These are phyloP conservation scores for Berghia stephanieae DNA, from an alignment of 1,140 invertebrate genomes.

Conservation along the genomic window DNA sequence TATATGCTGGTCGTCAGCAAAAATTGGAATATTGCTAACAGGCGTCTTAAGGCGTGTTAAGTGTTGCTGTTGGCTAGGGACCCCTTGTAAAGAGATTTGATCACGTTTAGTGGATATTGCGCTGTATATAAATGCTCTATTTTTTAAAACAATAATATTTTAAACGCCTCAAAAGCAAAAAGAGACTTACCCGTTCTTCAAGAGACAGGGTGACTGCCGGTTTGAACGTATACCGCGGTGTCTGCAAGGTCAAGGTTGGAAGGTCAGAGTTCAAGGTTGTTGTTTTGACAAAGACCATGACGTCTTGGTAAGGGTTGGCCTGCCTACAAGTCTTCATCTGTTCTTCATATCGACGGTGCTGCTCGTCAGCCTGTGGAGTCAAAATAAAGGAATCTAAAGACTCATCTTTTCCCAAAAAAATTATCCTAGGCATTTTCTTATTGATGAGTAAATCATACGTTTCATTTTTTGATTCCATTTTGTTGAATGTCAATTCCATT, in stretches of 20 bases:
- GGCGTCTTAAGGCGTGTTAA: no score
- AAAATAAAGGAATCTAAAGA: neutral
- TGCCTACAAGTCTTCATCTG: slow-evolving; percentile 77
- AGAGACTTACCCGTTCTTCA: slow-evolving; percentile 45
- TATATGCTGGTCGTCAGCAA: no score
- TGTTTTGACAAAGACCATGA: slow-evolving; percentile 78
- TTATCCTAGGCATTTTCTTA: no score
- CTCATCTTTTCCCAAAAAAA: no score
- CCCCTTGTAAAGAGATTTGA: no score
- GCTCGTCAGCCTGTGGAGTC: slow-evolving; percentile 77
- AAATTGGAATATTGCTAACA: no score
- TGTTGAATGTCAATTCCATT: no score
- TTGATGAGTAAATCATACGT: no score
- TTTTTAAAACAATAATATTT: neutral
- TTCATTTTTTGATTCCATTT: neutral
- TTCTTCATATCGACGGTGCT: slow-evolving; percentile 79
- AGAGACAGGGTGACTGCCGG: slow-evolving; percentile 63
- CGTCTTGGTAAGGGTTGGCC: slow-evolving; percentile 76
- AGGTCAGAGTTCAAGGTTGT: slow-evolving; percentile 62
- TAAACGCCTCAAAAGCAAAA: neutral
- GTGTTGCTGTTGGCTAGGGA: no score
- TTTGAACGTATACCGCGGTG: slow-evolving; percentile 72
- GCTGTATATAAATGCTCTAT: no score
- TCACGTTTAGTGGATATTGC: no score
- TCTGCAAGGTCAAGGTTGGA: slow-evolving; percentile 66